Evolutionary conservation across 2,888 invertebrate genomes (phyloP), one percentile per base, ranked within the genome.

Genomic region (Plebejus anna): DNA sequence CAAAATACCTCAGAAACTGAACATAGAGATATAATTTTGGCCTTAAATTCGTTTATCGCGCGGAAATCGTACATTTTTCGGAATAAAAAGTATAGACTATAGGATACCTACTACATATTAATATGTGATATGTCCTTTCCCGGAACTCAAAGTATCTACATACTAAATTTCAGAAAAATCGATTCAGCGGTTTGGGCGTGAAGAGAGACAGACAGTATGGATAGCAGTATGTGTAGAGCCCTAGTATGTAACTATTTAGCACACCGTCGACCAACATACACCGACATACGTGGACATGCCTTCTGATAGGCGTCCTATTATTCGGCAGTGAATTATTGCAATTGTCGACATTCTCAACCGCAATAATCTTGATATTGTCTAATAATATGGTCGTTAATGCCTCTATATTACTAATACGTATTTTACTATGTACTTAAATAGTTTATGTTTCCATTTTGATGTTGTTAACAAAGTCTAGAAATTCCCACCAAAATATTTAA

Each of bases 281-380:
- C 11, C 28, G 6, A 36, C 66, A 66, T 66, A 59, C 6, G 59
- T 22, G 22, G n/a, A 22, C 22, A 59, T 59, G 36, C 66, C 66
- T 66, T 4, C 13, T 16, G 66, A 66, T 66, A 32, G 66, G 66
- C 66, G 32, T 66, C 11, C 11, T 16, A 11, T 66, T 66, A 66
- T 66, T 66, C 36, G 32, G 32, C 66, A 13, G 32, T 66, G 66
- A 66, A 1, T 66, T 66, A 66, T 66, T 66, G 66, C 66, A 36
- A 66, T 32, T 66, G 66, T 11, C 66, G 32, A 36, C 66, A 66
- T 66, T 66, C 66, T 66, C 66, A 2, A 32, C 66, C 16, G 28
- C 36, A 36, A 66, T 66, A 32, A 66, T 66, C 66, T 66, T 36
- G 32, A 66, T 36, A 66, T 66, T 66, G 16, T 66, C 32, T 36